These are phyloP conservation scores for Argynnis bischoffii DNA, from an alignment of 2,888 invertebrate genomes.

Conservation along the genomic window DNA sequence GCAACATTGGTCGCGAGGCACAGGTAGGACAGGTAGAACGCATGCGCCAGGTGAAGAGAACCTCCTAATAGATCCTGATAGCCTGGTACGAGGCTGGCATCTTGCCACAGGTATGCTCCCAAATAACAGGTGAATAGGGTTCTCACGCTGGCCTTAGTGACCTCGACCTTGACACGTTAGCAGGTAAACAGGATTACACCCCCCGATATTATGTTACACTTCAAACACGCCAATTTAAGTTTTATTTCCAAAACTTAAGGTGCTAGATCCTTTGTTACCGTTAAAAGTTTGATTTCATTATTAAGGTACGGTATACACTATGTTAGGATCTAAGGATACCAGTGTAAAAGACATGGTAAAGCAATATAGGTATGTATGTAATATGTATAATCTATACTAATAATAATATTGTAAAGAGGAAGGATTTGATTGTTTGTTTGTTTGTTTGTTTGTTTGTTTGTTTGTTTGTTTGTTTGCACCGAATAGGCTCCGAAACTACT, in stretches of 20 bases:
- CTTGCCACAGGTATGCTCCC: slow-evolving; percentile 81
- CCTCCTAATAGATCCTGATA: slow-evolving; percentile 56
- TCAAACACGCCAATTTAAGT: slow-evolving; percentile 2
- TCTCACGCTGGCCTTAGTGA: slow-evolving; percentile 57
- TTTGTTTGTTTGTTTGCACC: no score
- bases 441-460: no score
- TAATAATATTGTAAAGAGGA: no score
- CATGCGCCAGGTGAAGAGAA: slow-evolving; percentile 73
- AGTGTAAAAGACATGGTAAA: no score
- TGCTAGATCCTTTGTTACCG: not conserved
- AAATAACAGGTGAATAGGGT: slow-evolving; percentile 63
- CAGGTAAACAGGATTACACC: slow-evolving; percentile 37
- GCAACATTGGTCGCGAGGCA: slow-evolving; percentile 49
- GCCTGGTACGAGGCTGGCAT: slow-evolving; percentile 80
- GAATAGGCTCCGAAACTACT: no score
- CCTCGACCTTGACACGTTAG: slow-evolving; percentile 54
- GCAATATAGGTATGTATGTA: no score
- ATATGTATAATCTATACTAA: no score
- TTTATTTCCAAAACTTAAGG: slow-evolving; percentile 15
- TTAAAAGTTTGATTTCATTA: not conserved
- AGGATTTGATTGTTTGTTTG: no score
- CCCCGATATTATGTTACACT: slow-evolving; percentile 3
- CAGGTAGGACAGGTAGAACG: slow-evolving; percentile 74
- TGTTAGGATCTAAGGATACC: not conserved
- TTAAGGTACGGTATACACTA: not conserved